phyloP scores from a whole-genome alignment of 2,797 vertebrate species.

The Orestias chungarensis region DNA sequence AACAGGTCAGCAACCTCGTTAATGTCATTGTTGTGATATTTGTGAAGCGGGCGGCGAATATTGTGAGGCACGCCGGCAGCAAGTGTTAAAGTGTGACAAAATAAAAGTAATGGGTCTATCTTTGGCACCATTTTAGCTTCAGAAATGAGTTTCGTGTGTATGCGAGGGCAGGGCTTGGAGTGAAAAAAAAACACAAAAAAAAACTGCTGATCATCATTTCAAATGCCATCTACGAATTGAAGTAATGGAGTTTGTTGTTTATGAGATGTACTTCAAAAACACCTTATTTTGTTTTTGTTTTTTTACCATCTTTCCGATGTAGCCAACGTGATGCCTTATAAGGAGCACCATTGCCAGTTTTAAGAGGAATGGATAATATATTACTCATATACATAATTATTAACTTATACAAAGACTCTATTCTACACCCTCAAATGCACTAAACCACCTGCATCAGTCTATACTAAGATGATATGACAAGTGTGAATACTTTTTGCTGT shows the following conservation, averaged over 20 bases:
- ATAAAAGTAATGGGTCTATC: slow-evolving; percentile 46
- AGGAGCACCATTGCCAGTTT: slow-evolving; percentile 22
- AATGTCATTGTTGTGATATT: slow-evolving; percentile 68
- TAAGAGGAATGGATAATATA: slow-evolving; percentile 24
- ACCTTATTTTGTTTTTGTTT: slow-evolving; percentile 21
- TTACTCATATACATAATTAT: neutral
- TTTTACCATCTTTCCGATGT: slow-evolving; percentile 24
- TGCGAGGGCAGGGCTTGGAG: neutral
- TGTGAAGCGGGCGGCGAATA: slow-evolving; percentile 33
- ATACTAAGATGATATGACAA: neutral
- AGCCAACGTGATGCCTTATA: slow-evolving; percentile 26
- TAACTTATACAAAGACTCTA: neutral
- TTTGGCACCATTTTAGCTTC: slow-evolving; percentile 34
- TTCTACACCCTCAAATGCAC: neutral
- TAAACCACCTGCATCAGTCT: neutral
- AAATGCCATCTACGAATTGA: slow-evolving; percentile 5
- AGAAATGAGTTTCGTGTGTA: neutral
- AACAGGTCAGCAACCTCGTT: slow-evolving; percentile 77
- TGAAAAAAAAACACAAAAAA: slow-evolving; percentile 9
- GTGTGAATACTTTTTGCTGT: neutral
- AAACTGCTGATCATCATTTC: slow-evolving; percentile 29
- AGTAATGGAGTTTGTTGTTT: slow-evolving; percentile 26
- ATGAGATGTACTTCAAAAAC: slow-evolving; percentile 12
- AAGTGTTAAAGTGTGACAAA: slow-evolving; percentile 47
- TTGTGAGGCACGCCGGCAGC: slow-evolving; percentile 14